Percentiles rank a stretch among this genome's conserved stretches.
phyloP scores from a whole-genome alignment of 2,888 invertebrate species.

The Chrysomela aeneicollis region DNA sequence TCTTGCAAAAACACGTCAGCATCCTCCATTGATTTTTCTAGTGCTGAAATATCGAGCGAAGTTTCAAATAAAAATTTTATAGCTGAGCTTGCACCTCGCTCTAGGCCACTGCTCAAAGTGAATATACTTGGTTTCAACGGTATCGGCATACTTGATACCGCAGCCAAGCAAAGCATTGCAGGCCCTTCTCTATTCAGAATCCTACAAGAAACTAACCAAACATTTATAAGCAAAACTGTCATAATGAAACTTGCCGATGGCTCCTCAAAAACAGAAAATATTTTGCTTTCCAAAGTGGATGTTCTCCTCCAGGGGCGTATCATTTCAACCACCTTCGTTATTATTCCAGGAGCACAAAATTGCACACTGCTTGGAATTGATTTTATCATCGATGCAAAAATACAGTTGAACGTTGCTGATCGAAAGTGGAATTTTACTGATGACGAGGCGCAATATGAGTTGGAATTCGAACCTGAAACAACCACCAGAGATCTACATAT shows the following conservation, averaged over 20 bases:
- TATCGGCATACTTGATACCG: conserved; percentile 22
- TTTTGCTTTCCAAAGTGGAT: conserved; percentile 19
- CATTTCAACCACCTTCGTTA: conserved; percentile 22
- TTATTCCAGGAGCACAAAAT: conserved; percentile 8
- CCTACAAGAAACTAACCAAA: conserved; percentile 13
- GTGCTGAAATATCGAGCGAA: conserved; percentile 9
- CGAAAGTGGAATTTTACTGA: conserved; percentile 10
- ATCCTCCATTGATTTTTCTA: conserved; percentile 16
- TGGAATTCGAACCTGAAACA: conserved; percentile 3
- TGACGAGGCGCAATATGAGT: conserved; percentile 10
- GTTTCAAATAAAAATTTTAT: conserved; percentile 2
- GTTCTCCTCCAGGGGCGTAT: conserved; percentile 15
- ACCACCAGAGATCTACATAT: background rate
- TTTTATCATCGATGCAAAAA: conserved; percentile 18
- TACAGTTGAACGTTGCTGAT: conserved; percentile 9
- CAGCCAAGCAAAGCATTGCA: too few relatives aligned
- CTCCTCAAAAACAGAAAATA: conserved; percentile 14
- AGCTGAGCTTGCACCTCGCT: conserved; percentile 10
- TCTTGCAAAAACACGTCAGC: conserved; percentile 1
- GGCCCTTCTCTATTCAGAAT: conserved; percentile 18
- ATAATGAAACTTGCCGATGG: conserved; percentile 23
- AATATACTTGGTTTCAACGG: conserved; percentile 16
- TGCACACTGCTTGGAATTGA: conserved; percentile 7
- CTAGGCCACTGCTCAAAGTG: conserved; percentile 16
- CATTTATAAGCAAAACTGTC: conserved; percentile 10